Base-by-base conservation (phyloP, 1,140 invertebrate genomes). In the Anagrus nilaparvatae region DNA sequence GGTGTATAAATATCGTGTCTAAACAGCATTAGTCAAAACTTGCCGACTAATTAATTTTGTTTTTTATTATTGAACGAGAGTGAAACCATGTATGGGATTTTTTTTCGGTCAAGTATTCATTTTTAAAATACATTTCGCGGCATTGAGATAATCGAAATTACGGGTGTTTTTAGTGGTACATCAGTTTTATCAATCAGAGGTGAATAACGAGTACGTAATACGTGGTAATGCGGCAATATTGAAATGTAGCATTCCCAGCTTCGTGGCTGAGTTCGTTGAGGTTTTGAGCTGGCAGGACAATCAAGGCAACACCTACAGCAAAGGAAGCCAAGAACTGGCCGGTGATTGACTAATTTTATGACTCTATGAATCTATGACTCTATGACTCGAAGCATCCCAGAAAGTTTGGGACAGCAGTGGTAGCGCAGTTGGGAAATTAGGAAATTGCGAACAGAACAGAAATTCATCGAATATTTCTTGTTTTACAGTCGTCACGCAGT, bases 161-260 rank as follows among this genome's bases (percentile, higher is more conserved):
- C 12, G 40, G 42, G 41, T 36, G 19, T 30, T 36, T 54, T 72
- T 69, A 93, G 89, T 90, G 61, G 86, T 92, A 48, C 77, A 84
- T 50, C 87, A 92, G 65, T 76, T 81, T 58, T 92, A 90, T 69
- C 83, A 89, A 53, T 87, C 84, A 14, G 87, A 92, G 67, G 87
- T 90, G 52, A 86, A 87, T 70, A 91, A 93, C 65, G 89, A 91
- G 49, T 94, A 91, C 69, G 88, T 90, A 5, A 93, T 93, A 54
- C 78, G 83, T 60, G 89, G 89, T 36, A 93, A 94, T 66, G 83
- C 87, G 30, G 90, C 89, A n/a, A 81, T 95, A 50, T 72, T 97
- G 33, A 91, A 89, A 62, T 96, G 91, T 71, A 81, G 84, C 59
- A 88, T 95, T 51, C 91, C 91, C 16, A 86, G 83, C 14, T 94